Percentiles rank a stretch among this genome's conserved stretches.
Conservation (phyloP, 37 sponge, comb jelly and placozoan species). For the Hexactinellida sp. region DNA sequence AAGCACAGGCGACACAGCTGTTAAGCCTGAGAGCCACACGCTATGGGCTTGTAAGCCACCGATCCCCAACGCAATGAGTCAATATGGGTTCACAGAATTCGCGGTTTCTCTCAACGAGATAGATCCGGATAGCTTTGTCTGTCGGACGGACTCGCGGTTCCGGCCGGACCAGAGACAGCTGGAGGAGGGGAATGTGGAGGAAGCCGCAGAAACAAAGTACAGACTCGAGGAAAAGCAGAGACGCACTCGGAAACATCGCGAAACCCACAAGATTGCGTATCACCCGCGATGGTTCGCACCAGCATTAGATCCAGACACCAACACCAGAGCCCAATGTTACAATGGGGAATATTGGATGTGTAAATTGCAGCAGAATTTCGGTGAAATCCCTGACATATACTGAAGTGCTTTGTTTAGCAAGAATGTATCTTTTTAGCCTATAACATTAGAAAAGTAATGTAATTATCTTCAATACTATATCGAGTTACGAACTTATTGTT, state of each 20-base stretch:
- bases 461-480: too few species aligned
- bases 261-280: slow-evolving; percentile 14
- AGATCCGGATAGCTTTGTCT: slow-evolving; percentile 32
- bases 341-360: slow-evolving; percentile 67
- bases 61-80: slow-evolving; percentile 40
- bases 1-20: background rate
- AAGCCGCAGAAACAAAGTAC: slow-evolving; percentile 58
- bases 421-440: too few species aligned
- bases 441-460: too few species aligned
- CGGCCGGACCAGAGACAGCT: slow-evolving; percentile 76
- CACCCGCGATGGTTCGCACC: slow-evolving; percentile 40
- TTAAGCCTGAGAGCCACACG: slow-evolving; percentile 27
- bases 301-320: slow-evolving; percentile 53
- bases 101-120: slow-evolving; percentile 68
- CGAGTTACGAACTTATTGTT: too few species aligned
- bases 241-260: slow-evolving; percentile 39
- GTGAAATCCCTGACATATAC: slow-evolving; percentile 53
- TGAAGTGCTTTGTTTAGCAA: too few species aligned
- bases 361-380: slow-evolving; percentile 46
- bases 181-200: slow-evolving; percentile 70
- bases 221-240: slow-evolving; percentile 92
- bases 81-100: slow-evolving; percentile 82
- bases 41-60: slow-evolving; percentile 42
- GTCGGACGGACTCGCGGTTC: slow-evolving; percentile 73
- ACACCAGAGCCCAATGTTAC: slow-evolving; percentile 39